phyloP scores from a whole-genome alignment of 2,797 vertebrate species.

The Esox masquinongy region DNA sequence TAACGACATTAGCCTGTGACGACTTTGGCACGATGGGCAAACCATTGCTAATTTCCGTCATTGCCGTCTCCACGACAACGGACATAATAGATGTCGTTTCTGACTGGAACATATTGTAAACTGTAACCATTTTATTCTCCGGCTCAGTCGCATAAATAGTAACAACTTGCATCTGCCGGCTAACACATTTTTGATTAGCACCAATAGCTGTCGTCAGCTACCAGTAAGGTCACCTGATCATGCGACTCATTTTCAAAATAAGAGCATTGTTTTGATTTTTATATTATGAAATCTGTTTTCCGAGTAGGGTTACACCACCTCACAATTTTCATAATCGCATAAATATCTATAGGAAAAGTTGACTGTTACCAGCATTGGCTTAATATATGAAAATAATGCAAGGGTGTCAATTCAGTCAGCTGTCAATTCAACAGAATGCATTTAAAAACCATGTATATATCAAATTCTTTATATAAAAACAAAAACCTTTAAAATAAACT shows the following conservation, averaged over 20 bases:
- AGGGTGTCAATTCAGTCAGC: no score
- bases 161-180: no score
- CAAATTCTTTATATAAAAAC: background rate
- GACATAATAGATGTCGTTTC: background rate
- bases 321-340: no score
- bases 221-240: background rate
- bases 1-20: background rate
- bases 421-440: no score
- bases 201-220: background rate
- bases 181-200: no score
- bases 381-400: no score
- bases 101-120: background rate
- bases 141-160: background rate
- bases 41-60: background rate
- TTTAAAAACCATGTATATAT: no score
- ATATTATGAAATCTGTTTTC: no score
- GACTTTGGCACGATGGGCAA: background rate
- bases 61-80: background rate
- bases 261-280: background rate
- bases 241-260: background rate
- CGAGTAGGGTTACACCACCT: no score
- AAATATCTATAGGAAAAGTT: no score
- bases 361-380: no score
- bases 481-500: background rate
- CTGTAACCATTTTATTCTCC: background rate